Conservation (phyloP, 1,140 invertebrate species). For the Drosophila erecta region DNA sequence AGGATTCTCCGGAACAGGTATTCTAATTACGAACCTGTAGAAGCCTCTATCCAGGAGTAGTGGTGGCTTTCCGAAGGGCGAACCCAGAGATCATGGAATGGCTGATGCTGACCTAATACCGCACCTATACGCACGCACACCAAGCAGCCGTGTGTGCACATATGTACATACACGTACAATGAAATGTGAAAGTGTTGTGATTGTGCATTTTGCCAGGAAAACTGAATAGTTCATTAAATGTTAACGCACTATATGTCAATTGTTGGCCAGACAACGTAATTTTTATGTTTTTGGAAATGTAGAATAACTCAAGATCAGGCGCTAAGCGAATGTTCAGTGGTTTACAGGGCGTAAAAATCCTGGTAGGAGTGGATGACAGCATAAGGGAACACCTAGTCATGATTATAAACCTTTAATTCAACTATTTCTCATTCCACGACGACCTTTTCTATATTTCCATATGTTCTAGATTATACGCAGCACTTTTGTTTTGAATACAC, state of each 20-base stretch:
- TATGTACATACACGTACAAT: constrained; percentile 18
- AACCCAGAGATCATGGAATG: constrained; percentile 6
- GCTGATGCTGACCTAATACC: constrained; percentile 71
- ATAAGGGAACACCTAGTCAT: background rate
- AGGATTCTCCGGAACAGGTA: constrained; percentile 19
- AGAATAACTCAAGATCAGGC: background rate
- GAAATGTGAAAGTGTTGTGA: constrained; percentile 76
- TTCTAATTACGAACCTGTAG: background rate
- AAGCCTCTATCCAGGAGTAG: background rate
- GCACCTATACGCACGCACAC: constrained; percentile 38
- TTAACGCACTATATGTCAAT: constrained; percentile 2
- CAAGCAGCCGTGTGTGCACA: constrained; percentile 15
- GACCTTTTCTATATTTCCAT: background rate
- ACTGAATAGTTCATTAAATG: constrained; percentile 31
- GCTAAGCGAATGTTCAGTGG: background rate
- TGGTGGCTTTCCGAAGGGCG: background rate
- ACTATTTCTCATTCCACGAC: background rate
- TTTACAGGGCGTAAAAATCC: background rate
- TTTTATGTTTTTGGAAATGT: background rate
- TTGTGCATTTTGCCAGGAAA: constrained; percentile 52
- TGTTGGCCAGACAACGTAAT: constrained; percentile 11
- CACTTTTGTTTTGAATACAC: background rate
- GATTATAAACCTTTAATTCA: background rate
- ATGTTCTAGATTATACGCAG: background rate
- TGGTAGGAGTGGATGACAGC: background rate